Evolutionary conservation across 30 jellyfish, hydroid and myxozoan species (phyloP).

Genomic region (Hydractinia echinata): DNA sequence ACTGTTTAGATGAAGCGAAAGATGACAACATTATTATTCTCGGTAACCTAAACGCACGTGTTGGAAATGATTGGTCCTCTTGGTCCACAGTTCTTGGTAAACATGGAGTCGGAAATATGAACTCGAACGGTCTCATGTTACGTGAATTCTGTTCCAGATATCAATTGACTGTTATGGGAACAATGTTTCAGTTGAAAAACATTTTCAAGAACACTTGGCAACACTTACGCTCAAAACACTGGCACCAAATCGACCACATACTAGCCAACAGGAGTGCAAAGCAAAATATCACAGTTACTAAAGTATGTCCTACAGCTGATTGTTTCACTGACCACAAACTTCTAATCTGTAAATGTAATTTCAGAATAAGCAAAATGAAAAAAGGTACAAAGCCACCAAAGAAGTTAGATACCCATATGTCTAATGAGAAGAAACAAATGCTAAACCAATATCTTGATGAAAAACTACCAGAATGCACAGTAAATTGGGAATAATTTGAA

Average conservation of each 20-base stretch:
- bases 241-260: slow-evolving; percentile 5
- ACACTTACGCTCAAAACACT: slow-evolving; percentile 9
- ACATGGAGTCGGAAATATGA: neutral
- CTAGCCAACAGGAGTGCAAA: neutral
- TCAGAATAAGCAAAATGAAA: no score
- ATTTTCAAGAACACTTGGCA: neutral
- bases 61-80: neutral
- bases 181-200: neutral
- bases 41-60: neutral
- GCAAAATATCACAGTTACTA: no score
- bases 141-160: neutral
- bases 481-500: no score
- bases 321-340: no score
- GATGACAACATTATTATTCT: neutral
- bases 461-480: no score
- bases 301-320: no score
- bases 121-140: neutral
- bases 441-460: no score
- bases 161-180: neutral
- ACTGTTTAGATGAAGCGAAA: slow-evolving; percentile 11
- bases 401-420: no score
- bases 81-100: neutral
- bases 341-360: no score
- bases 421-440: no score
- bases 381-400: no score